Conservation (phyloP, 2,797 vertebrate genomes). For the Darevskia nairensis region DNA sequence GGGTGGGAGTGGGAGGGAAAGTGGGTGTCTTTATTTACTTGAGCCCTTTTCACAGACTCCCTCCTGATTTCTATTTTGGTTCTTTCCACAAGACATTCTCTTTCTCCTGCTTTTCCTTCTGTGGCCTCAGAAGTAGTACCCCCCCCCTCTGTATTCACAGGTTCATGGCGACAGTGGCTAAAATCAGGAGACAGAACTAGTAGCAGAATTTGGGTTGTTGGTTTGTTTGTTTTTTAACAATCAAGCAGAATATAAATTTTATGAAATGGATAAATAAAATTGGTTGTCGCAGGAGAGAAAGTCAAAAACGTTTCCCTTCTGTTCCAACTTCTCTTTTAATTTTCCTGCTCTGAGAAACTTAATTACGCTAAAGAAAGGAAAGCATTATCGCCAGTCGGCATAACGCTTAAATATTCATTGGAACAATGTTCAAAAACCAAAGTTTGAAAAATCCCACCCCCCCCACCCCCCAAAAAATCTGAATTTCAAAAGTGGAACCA, state of each 20-base stretch:
- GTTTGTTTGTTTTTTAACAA: too few relatives aligned
- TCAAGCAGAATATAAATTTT: too few relatives aligned
- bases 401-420: not conserved
- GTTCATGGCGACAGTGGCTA: slow-evolving; percentile 16
- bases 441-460: not conserved
- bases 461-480: slow-evolving; percentile 1
- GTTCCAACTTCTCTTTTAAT: not conserved
- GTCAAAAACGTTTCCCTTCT: not conserved
- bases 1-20: accelerated
- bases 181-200: slow-evolving; percentile 44
- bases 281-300: slow-evolving; percentile 5
- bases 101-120: slow-evolving; percentile 17
- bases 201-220: not conserved
- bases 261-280: not conserved
- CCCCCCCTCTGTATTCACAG: not conserved
- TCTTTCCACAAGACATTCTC: not conserved
- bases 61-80: slow-evolving; percentile 15
- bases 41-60: slow-evolving; percentile 22
- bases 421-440: not conserved
- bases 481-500: not conserved
- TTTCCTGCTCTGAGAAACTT: slow-evolving; percentile 4
- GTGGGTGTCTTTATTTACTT: slow-evolving; percentile 21
- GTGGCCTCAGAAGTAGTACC: not conserved
- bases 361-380: not conserved
- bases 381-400: not conserved